A percentile compares a stretch with the other conserved stretches of the same genome.
Evolutionary conservation across 2,113 vertebrate genomes (phyloP).

Genomic region (Perca flavescens): DNA sequence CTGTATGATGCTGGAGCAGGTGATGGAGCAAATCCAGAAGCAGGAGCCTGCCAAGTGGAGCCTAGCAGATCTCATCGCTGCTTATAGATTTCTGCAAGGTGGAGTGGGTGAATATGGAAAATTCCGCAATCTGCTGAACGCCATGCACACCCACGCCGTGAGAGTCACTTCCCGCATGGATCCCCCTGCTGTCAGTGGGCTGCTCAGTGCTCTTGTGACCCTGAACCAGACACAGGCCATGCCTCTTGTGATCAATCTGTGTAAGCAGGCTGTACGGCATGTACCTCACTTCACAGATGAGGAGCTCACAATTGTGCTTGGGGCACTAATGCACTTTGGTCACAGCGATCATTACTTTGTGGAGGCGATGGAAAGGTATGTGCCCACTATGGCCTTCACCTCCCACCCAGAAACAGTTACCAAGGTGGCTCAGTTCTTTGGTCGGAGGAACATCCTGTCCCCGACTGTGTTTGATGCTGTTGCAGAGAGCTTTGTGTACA

Average conservation of each 20-base stretch:
- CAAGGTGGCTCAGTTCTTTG: conserved; percentile 87
- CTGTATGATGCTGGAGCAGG: conserved; percentile 71
- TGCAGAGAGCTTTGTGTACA: conserved; percentile 89
- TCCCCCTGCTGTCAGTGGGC: conserved; percentile 76
- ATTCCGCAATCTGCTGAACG: conserved; percentile 84
- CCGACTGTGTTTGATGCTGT: conserved; percentile 85
- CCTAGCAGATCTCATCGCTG: conserved; percentile 77
- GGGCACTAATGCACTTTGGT: conserved; percentile 88
- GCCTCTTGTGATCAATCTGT: conserved; percentile 87
- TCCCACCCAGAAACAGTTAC: conserved; percentile 85
- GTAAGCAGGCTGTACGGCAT: conserved; percentile 85
- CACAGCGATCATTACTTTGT: conserved; percentile 86
- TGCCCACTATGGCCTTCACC: conserved; percentile 73
- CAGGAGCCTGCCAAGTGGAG: conserved; percentile 79
- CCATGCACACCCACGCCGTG: conserved; percentile 83
- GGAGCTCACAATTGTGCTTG: conserved; percentile 87
- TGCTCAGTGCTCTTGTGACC: conserved; percentile 85
- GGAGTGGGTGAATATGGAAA: conserved; percentile 62
- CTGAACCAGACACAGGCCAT: conserved; percentile 85
- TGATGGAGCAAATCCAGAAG: conserved; percentile 82
- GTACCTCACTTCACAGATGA: conserved; percentile 84
- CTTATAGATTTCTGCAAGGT: conserved; percentile 86
- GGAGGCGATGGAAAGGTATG: conserved; percentile 83
- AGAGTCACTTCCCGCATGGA: conserved; percentile 74
- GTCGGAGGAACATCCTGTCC: conserved; percentile 85